These are phyloP conservation scores for Turdus rufiventris DNA, from an alignment of 2,113 vertebrate genomes.

Conservation along the genomic window DNA sequence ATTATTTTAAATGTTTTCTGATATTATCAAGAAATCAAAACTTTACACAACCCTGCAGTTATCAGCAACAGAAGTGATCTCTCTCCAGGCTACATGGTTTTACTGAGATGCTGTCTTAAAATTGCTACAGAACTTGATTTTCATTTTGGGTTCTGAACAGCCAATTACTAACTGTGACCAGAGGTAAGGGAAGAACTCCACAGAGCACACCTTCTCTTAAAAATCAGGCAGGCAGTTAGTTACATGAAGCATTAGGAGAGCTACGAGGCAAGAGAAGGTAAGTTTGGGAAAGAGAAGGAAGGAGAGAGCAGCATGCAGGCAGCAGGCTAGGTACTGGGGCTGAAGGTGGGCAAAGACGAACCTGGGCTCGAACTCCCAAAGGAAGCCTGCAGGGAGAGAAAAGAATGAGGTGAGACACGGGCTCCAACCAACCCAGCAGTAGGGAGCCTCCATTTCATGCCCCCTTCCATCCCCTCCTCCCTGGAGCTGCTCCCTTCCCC, in stretches of 20 bases:
- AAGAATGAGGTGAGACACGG: neutral
- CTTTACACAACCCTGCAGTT: neutral
- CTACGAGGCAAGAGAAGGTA: neutral
- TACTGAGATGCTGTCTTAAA: neutral
- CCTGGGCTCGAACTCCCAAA: conserved; percentile 98
- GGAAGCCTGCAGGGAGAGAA: conserved; percentile 76
- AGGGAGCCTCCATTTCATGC: neutral
- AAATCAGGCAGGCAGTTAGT: neutral
- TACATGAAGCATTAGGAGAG: neutral
- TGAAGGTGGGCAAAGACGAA: conserved; percentile 71
- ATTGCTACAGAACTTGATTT: neutral
- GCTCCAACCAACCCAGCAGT: neutral
- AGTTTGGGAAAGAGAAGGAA: neutral
- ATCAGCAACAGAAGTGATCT: neutral
- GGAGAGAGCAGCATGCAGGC: neutral
- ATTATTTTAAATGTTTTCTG: neutral
- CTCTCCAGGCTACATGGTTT: neutral
- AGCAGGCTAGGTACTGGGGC: neutral
- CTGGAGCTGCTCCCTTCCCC: neutral
- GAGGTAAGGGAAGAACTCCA: neutral
- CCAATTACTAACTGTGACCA: neutral
- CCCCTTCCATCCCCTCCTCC: neutral
- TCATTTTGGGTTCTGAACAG: neutral
- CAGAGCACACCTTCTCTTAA: neutral
- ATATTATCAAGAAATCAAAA: neutral